These are phyloP conservation scores for Synchiropus splendidus DNA, from an alignment of 2,113 vertebrate species.

Conservation along the genomic window DNA sequence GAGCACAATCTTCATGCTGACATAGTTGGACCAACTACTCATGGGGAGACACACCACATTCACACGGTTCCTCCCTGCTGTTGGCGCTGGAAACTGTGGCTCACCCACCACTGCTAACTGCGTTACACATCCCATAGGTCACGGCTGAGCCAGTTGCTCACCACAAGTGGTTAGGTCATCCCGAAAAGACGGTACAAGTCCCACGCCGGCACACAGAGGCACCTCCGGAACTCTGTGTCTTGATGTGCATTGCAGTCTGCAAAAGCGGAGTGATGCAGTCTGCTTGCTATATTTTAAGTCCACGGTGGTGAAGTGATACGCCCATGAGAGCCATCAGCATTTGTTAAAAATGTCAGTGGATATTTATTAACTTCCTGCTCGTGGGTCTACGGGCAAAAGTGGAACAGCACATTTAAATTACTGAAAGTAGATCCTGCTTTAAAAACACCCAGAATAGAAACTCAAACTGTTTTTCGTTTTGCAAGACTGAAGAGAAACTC, in stretches of 20 bases:
- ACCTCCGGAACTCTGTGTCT: not conserved
- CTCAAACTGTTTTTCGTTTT: too few species aligned
- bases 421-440: too few species aligned
- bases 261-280: slow-evolving; percentile 18
- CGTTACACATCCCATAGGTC: slow-evolving; percentile 30
- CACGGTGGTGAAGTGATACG: slow-evolving; percentile 14
- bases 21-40: too few species aligned
- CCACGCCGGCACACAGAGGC: slow-evolving; percentile 1
- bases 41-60: slow-evolving; percentile 4
- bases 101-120: slow-evolving; percentile 17
- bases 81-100: slow-evolving; percentile 46
- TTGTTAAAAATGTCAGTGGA: slow-evolving; percentile 23
- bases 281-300: slow-evolving; percentile 21
- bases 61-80: slow-evolving; percentile 29
- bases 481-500: too few species aligned
- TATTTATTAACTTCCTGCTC: slow-evolving; percentile 30
- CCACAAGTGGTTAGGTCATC: slow-evolving; percentile 28
- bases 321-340: slow-evolving; percentile 33
- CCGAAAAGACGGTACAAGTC: slow-evolving; percentile 6
- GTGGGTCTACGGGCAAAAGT: slow-evolving; percentile 4
- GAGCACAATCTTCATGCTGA: too few species aligned
- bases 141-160: slow-evolving; percentile 20
- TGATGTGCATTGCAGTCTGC: slow-evolving; percentile 9
- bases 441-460: too few species aligned
- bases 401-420: not conserved